A percentile compares a stretch with the other conserved stretches of the same genome.
Conservation (phyloP, 2,113 vertebrate species). For the human (Homo sapiens) region GRCh38 chr9:120647501-120648000, state of each 20-base stretch:
- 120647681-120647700: not conserved
- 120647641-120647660: not conserved
- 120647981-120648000: not conserved
- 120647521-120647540: constrained; percentile 17
- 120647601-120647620: not conserved
- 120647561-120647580: not conserved
- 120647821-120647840: not conserved
- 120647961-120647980: not conserved
- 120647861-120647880: not conserved
- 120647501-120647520: constrained; percentile 10
- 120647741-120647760: not conserved
- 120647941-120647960: not conserved
- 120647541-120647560: constrained; percentile 2
- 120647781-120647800: not conserved
- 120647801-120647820: not conserved
- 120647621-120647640: constrained; percentile 54
- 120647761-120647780: not conserved
- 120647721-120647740: not conserved
- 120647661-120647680: not conserved
- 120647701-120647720: not conserved
- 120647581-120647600: not conserved
- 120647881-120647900: not conserved
- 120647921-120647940: not conserved
- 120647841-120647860: not conserved
- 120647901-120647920: not conserved